Base-by-base conservation (phyloP, 2,797 vertebrate genomes). In the Dendrocincla fuliginosa region DNA sequence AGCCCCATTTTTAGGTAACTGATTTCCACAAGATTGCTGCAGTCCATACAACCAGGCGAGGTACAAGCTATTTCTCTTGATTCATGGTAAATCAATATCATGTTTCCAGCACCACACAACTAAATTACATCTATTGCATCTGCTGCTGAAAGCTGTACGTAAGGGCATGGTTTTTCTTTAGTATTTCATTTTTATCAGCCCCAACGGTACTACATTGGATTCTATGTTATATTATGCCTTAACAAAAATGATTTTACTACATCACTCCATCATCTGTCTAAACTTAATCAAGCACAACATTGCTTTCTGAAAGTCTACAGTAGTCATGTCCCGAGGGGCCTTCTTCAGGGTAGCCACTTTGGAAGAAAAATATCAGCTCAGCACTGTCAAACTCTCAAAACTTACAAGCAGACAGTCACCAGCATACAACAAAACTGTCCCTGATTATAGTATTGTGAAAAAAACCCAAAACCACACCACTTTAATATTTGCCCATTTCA, bases 161-260 rank as follows among this genome's bases (percentile, higher is more conserved):
- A 94, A 63, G 90, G 65, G 70, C 84, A 94, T 55, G 56, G 59
- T 24, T 94, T 86, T 95, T 65, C 88, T 84, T 94, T 73, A 84
- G 76, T 81, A 93, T 93, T 94, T 95, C 95, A 93, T 96, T 96
- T 95, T 93, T 94, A 86, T 87, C 90, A 95, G 93, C 81, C 92
- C 96, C 94, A 92, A 5, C 27, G 73, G 91, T 85, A 67, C 77
- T 49, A 76, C 84, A 77, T 12, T 86, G 78, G 49, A 74, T 89
- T 93, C 87, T 84, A 4, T 73, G 78, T 82, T 97, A 87, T 30
- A 89, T 68, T 84, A 96, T 71, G 84, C 93, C 80, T 87, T 95
- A 96, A 96, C 94, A 95, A 85, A 96, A 97, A 96, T 95, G 23
- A 97, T 97, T 97, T 96, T 95, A 96, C 94, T 96, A 96, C 88